Conservation (phyloP, 2,797 vertebrate genomes). For the Sylvia borin region DNA sequence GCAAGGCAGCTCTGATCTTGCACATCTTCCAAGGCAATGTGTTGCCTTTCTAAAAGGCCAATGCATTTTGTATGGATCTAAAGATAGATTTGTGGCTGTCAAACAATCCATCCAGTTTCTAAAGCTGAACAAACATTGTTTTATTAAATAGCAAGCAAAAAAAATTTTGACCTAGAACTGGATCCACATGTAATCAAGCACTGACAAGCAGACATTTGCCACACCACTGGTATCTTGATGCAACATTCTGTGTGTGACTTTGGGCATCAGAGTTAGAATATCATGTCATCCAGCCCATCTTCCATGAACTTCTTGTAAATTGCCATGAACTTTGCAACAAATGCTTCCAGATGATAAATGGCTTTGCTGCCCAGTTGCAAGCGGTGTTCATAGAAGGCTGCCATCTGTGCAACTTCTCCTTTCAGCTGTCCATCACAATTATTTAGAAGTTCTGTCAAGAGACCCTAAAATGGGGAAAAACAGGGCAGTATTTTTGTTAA, state of each 20-base stretch:
- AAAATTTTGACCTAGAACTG: constrained; percentile 23
- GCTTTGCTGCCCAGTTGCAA: constrained; percentile 95
- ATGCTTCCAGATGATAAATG: constrained; percentile 97
- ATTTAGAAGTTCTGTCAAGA: constrained; percentile 89
- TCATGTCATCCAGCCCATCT: constrained; percentile 93
- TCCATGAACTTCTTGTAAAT: constrained; percentile 99
- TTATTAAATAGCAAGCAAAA: background rate
- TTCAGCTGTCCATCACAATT: constrained; percentile 98
- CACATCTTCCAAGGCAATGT: background rate
- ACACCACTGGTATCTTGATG: background rate
- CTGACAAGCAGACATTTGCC: background rate
- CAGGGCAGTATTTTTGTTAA: background rate
- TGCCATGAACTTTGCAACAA: constrained; percentile 97
- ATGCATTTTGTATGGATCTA: background rate
- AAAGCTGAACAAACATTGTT: background rate
- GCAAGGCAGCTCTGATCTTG: background rate
- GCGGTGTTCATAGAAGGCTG: constrained; percentile 92
- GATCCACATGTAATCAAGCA: background rate
- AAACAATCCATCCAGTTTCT: background rate
- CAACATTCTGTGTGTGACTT: background rate
- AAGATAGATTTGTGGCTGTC: background rate
- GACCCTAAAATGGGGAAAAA: constrained; percentile 77
- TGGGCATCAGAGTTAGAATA: constrained; percentile 80
- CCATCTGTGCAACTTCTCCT: constrained; percentile 93
- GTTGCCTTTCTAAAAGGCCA: background rate